Evolutionary conservation across 2,113 vertebrate genomes (phyloP).

Genomic region (Dipodomys stephensi): DNA sequence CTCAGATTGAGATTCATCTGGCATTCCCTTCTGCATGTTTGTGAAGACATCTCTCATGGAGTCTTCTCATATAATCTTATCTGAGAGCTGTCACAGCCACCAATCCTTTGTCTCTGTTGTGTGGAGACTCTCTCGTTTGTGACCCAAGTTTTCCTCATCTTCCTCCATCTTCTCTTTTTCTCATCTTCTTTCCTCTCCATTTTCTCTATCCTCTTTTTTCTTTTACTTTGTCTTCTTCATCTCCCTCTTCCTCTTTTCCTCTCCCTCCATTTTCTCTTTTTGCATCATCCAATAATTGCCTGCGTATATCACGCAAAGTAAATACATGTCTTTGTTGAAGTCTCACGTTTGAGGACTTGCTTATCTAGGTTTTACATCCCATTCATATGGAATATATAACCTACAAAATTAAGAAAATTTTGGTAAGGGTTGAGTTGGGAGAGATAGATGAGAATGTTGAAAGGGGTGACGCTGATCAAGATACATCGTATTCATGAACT

Average conservation of each 20-base stretch:
- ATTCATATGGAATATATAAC: neutral
- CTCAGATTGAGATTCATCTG: neutral
- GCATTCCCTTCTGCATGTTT: neutral
- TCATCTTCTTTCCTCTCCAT: too few species aligned
- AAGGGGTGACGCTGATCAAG: too few species aligned
- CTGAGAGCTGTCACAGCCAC: neutral
- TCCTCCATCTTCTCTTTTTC: too few species aligned
- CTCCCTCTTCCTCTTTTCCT: neutral
- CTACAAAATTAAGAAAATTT: too few species aligned
- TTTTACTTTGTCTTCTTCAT: too few species aligned
- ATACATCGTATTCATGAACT: too few species aligned
- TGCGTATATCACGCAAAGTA: neutral
- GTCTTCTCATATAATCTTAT: neutral
- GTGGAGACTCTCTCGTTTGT: neutral
- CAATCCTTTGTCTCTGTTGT: neutral
- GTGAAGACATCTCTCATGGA: neutral
- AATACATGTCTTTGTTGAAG: slow-evolving; percentile 13
- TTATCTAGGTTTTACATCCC: neutral
- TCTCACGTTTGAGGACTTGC: slow-evolving; percentile 4
- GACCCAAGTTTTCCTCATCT: neutral
- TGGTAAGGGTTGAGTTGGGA: too few species aligned
- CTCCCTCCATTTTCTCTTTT: neutral
- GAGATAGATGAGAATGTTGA: too few species aligned
- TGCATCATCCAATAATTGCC: neutral
- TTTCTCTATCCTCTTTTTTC: too few species aligned